Base-by-base conservation (phyloP, 2,113 vertebrate genomes). In the Strix aluco region DNA sequence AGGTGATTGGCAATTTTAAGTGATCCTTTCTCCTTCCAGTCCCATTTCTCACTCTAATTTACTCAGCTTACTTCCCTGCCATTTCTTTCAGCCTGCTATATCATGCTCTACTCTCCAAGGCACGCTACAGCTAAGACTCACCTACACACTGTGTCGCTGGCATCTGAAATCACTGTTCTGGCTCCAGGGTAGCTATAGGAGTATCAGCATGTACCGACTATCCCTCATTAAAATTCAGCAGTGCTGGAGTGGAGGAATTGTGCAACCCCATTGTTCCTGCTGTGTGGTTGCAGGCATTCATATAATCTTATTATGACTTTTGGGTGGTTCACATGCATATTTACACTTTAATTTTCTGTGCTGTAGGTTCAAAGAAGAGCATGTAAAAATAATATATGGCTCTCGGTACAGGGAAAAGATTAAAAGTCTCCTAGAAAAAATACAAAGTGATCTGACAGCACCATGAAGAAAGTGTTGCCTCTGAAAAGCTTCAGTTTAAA, bases 171-270 rank as follows among this genome's bases (percentile, higher is more conserved):
- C 81, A 85, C 81, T 67, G 5, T 30, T 90, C 63, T 74, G 72
- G 63, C 87, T 95, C 90, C 85, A 81, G 78, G 74, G 80, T 49
- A 92, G 78, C 93, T 95, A 71, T 63, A 61, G 92, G 86, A 95
- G 87, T 88, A 97, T 15, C 38, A 49, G 80, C 94, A 91, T 80
- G 91, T 96, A 96, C 61, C 11, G 26, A 96, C 65, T 92, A 92
- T 61, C 83, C 72, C 65, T 97, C 81, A 95, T 96, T 95, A 93
- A 82, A 94, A 97, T 96, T 86, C 91, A 73, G 75, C 89, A 30
- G 30, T 0, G 5, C 91, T 34, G 40, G 89, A 72, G 61, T 54
- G 16, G 73, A 81, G 89, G 59, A 90, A 78, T 85, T 94, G 67
- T 79, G 86, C 62, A 97, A 90, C 49, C 75, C 94, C 49, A 92